Percentiles rank a stretch among this genome's conserved stretches.
These are phyloP conservation scores for Antheraea assamensis DNA, from an alignment of 2,888 invertebrate species.

Conservation along the genomic window DNA sequence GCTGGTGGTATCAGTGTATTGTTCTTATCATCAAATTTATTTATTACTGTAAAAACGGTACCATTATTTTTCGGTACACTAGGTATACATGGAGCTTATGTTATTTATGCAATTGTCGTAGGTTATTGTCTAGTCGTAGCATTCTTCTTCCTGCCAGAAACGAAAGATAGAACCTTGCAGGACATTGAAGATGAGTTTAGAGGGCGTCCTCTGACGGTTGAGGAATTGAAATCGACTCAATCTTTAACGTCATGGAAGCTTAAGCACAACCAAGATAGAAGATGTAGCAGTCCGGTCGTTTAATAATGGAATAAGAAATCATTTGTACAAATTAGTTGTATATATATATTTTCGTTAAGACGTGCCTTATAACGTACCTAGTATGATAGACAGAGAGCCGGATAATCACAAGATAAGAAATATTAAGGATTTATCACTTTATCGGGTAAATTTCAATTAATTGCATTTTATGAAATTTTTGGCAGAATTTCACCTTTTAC, in stretches of 20 bases:
- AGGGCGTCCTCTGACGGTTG: constrained; percentile 46
- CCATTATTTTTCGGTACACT: constrained; percentile 51
- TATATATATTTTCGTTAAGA: background rate
- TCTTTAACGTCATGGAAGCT: constrained; percentile 34
- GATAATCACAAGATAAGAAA: background rate
- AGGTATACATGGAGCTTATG: constrained; percentile 57
- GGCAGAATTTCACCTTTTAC: too few relatives aligned
- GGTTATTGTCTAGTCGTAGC: constrained; percentile 54
- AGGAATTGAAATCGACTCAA: constrained; percentile 33
- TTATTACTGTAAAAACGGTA: constrained; percentile 57
- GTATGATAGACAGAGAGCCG: background rate
- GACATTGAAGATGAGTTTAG: constrained; percentile 26
- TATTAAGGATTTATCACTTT: background rate
- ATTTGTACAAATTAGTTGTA: constrained; percentile 1
- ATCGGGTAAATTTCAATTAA: background rate
- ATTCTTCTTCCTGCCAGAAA: constrained; percentile 60
- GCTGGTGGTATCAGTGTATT: constrained; percentile 22
- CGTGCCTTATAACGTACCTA: background rate
- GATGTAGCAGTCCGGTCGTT: constrained; percentile 18
- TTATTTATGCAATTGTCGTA: constrained; percentile 54
- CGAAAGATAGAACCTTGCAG: constrained; percentile 37
- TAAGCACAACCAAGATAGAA: constrained; percentile 15
- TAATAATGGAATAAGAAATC: background rate
- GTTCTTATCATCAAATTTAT: constrained; percentile 56
- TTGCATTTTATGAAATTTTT: background rate